Evolutionary conservation across 2,113 vertebrate genomes (phyloP).

Genomic region (Peucedramus taeniatus): DNA sequence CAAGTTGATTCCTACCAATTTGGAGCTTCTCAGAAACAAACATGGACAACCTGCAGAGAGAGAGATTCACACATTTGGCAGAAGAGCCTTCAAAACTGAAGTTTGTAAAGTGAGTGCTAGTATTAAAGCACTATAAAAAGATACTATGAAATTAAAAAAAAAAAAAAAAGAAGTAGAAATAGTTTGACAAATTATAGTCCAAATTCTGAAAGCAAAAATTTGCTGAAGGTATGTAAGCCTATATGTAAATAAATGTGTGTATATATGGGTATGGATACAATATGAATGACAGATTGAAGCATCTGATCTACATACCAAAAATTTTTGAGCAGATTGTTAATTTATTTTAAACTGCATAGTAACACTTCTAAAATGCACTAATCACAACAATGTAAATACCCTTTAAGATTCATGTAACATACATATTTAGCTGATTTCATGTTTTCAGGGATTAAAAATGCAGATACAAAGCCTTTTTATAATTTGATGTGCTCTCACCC

Average conservation of each 20-base stretch:
- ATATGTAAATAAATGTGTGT: slow-evolving; percentile 23
- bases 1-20: slow-evolving; percentile 39
- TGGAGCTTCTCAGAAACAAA: slow-evolving; percentile 40
- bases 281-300: slow-evolving; percentile 42
- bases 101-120: neutral
- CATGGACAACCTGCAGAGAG: slow-evolving; percentile 43
- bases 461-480: neutral
- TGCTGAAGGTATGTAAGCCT: slow-evolving; percentile 7
- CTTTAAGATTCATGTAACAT: neutral
- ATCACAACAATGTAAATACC: slow-evolving; percentile 50
- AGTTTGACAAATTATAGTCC: slow-evolving; percentile 6
- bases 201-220: slow-evolving; percentile 8
- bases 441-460: slow-evolving; percentile 17
- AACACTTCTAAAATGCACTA: slow-evolving; percentile 59
- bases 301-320: slow-evolving; percentile 34
- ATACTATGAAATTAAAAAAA: neutral
- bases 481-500: neutral
- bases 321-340: slow-evolving; percentile 55
- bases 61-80: slow-evolving; percentile 41
- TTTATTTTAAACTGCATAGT: slow-evolving; percentile 61
- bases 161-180: neutral
- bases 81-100: slow-evolving; percentile 27
- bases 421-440: slow-evolving; percentile 20
- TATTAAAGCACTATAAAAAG: slow-evolving; percentile 40
- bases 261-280: neutral